phyloP scores from a whole-genome alignment of 2,888 invertebrate genomes.

The Apamea monoglypha region DNA sequence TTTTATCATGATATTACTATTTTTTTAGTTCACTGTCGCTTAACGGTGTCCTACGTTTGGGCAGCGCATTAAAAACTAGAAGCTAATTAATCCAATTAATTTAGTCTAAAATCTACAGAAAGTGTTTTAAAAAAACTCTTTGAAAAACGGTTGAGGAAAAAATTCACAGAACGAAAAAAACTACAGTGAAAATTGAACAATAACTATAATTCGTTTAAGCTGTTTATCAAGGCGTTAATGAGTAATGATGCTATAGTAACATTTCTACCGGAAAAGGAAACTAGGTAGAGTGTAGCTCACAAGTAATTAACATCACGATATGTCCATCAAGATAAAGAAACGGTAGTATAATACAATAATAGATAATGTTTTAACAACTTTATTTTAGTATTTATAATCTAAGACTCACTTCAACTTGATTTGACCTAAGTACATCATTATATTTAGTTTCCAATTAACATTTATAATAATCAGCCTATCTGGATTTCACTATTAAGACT shows the following conservation, averaged over 20 bases:
- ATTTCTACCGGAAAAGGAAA: slow-evolving; percentile 58
- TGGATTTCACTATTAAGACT: neutral
- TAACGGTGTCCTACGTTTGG: no score
- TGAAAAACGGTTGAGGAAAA: neutral
- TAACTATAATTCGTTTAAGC: slow-evolving; percentile 34
- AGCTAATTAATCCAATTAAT: neutral
- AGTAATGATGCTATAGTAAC: slow-evolving; percentile 45
- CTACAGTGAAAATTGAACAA: slow-evolving; percentile 17
- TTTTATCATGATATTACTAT: no score
- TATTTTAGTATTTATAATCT: neutral
- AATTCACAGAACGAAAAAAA: neutral
- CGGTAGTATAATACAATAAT: slow-evolving; percentile 7
- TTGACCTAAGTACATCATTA: neutral
- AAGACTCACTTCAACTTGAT: slow-evolving; percentile 1
- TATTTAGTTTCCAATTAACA: neutral
- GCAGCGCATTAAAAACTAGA: no score
- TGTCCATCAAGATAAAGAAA: slow-evolving; percentile 59
- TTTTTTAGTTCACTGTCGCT: no score
- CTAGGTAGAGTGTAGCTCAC: slow-evolving; percentile 44
- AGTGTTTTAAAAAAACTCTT: no score
- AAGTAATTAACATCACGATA: slow-evolving; percentile 59
- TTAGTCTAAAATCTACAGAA: neutral
- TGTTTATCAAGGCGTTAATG: slow-evolving; percentile 51
- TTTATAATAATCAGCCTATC: neutral
- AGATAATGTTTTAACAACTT: neutral